Base-by-base conservation (phyloP, 2,797 vertebrate genomes). In the Dromococcyx pavoninus region DNA sequence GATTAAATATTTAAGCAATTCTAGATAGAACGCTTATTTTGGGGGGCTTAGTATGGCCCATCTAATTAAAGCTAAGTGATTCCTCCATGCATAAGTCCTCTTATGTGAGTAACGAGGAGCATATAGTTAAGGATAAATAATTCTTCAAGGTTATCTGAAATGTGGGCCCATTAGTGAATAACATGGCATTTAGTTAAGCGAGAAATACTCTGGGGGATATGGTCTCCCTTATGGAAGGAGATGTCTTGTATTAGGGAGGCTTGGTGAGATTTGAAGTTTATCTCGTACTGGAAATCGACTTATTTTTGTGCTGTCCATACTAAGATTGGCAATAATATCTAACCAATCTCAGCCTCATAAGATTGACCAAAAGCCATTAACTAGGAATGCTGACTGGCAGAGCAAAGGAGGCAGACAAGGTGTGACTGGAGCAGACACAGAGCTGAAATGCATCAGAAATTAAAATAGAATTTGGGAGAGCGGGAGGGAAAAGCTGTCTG, bases 31-130 rank as follows among this genome's bases (percentile, higher is more conserved):
- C 30, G 25, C 10, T 72, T 81, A 72, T 82, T 97, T 97, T 97
- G 93, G 97, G 89, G 91, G 88, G 97, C 91, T 94, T 97, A 91
- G 95, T 95, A 96, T 93, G 86, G 85, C 76, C 93, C 71, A 91
- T 94, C 85, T 97, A 97, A 97, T 96, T 95, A 97, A 97, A 96
- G 71, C 78, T 96, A 96, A 97, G 94, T 97, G 96, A 96, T 97
- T 96, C 86, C 87, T 97, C 93, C 80, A 54, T 87, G 84, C 72
- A 51, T 91, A 95, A 96, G 84, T 95, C 95, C 90, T 96, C 93
- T 97, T 95, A 97, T 50, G 83, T 95, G 87, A 89, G 95, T 67
- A 91, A 95, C 8, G 39, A 97, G 92, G 79, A 97, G 87, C 88
- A 97, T 89, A 94, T 35, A 86, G 78, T 92, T 96, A 91, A 95